phyloP scores from a whole-genome alignment of 2,888 invertebrate species.

The Callyntrura sp. region DNA sequence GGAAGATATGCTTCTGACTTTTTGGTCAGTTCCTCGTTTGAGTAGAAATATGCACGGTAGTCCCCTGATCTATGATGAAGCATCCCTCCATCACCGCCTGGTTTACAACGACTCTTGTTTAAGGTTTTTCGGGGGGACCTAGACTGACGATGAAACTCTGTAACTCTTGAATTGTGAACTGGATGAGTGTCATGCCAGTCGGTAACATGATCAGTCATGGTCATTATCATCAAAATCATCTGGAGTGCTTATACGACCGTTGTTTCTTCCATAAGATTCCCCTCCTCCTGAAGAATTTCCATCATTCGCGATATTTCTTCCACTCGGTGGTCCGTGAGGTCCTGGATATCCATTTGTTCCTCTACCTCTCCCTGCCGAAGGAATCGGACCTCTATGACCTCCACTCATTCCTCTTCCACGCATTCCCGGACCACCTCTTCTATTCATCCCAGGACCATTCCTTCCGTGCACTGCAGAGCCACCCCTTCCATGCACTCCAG shows the following conservation, averaged over 20 bases:
- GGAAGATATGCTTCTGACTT: slow-evolving; percentile 56
- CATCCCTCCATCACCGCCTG: no score
- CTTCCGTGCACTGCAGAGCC: background rate
- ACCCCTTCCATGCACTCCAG: background rate
- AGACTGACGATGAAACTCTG: no score
- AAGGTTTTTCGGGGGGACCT: background rate
- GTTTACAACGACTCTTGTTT: background rate
- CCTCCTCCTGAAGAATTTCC: no score
- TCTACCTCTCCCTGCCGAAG: background rate
- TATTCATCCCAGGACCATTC: background rate
- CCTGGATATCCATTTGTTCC: no score
- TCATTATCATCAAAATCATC: background rate
- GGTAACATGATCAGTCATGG: background rate
- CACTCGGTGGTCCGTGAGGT: no score
- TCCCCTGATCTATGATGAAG: background rate
- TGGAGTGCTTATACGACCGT: no score
- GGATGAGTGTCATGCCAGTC: background rate
- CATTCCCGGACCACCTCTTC: background rate
- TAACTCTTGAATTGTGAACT: background rate
- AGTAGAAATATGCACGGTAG: slow-evolving; percentile 46
- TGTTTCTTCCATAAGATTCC: no score
- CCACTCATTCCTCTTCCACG: background rate
- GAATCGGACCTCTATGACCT: no score
- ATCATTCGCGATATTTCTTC: no score
- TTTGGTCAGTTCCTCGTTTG: slow-evolving; percentile 51